phyloP scores from a whole-genome alignment of 2,888 invertebrate genomes.

The Ormyrus thymus region DNA sequence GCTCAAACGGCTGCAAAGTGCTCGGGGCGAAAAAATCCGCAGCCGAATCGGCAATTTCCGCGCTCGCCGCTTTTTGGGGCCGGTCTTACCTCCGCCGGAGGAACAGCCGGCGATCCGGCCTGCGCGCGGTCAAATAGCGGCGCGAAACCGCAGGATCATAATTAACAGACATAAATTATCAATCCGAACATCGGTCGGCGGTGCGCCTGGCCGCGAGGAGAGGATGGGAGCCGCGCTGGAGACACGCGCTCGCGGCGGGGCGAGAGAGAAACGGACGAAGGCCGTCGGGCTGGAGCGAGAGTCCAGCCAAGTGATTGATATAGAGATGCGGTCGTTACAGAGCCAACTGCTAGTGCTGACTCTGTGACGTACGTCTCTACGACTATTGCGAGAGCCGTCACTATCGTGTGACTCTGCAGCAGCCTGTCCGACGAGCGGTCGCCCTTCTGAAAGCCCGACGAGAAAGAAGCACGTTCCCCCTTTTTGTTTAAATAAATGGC shows the following conservation, averaged over 20 bases:
- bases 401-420: conserved; percentile 35
- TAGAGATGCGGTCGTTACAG: conserved; percentile 72
- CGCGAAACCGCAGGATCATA: conserved; percentile 70
- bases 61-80: no score
- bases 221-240: conserved; percentile 55
- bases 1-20: conserved; percentile 33
- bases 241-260: conserved; percentile 46
- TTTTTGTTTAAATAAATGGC: no score
- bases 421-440: background rate
- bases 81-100: no score
- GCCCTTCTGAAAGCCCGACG: background rate
- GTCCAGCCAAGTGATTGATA: conserved; percentile 73
- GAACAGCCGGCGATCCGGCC: conserved; percentile 35
- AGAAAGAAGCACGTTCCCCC: conserved; percentile 13
- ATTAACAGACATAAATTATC: conserved; percentile 75
- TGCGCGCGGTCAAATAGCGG: conserved; percentile 63
- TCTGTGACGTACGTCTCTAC: conserved; percentile 73
- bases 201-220: conserved; percentile 43
- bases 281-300: conserved; percentile 58
- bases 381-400: conserved; percentile 53
- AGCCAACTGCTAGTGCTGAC: conserved; percentile 73
- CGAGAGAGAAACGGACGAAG: conserved; percentile 59
- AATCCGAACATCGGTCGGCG: conserved; percentile 72
- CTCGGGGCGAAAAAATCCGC: background rate
- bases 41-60: no score